These are phyloP conservation scores for Kryptolebias ocellatus DNA, from an alignment of 2,797 vertebrate genomes.

Conservation along the genomic window DNA sequence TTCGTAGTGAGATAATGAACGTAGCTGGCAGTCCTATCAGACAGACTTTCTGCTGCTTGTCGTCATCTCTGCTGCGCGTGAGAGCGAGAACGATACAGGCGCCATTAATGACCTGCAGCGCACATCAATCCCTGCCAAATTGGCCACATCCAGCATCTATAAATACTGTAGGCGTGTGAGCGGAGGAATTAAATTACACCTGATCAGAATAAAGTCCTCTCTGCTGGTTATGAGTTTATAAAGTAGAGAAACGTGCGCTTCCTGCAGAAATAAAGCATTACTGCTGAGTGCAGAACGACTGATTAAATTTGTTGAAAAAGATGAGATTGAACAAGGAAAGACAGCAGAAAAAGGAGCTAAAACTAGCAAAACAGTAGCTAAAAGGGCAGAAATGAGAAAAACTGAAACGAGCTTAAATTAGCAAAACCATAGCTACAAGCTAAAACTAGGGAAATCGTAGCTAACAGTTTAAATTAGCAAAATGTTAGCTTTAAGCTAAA, in stretches of 20 bases:
- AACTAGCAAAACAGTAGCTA: too few species aligned
- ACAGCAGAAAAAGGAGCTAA: too few species aligned
- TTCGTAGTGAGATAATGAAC: conserved; percentile 45
- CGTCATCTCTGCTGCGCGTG: conserved; percentile 33
- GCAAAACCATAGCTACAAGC: too few species aligned
- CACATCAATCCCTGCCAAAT: conserved; percentile 26
- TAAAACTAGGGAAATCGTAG: too few species aligned
- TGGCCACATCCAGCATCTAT: conserved; percentile 5
- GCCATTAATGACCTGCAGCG: conserved; percentile 24
- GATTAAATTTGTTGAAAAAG: too few species aligned
- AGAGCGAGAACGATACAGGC: conserved; percentile 33
- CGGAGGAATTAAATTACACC: conserved; percentile 3
- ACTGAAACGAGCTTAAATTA: too few species aligned
- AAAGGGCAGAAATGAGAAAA: too few species aligned
- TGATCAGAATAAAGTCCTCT: conserved; percentile 9
- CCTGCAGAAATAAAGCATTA: too few species aligned
- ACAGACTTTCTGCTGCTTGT: conserved; percentile 43
- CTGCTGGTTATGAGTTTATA: background rate
- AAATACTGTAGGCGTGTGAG: background rate
- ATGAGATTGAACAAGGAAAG: too few species aligned
- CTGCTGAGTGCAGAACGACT: too few species aligned
- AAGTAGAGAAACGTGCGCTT: background rate
- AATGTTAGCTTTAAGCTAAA: too few species aligned
- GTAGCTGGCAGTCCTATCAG: conserved; percentile 34
- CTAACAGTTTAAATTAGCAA: too few species aligned